Evolutionary conservation across 2,113 vertebrate species (phyloP), one percentile per base, ranked within the genome.

Genomic region (Bettongia penicillata): DNA sequence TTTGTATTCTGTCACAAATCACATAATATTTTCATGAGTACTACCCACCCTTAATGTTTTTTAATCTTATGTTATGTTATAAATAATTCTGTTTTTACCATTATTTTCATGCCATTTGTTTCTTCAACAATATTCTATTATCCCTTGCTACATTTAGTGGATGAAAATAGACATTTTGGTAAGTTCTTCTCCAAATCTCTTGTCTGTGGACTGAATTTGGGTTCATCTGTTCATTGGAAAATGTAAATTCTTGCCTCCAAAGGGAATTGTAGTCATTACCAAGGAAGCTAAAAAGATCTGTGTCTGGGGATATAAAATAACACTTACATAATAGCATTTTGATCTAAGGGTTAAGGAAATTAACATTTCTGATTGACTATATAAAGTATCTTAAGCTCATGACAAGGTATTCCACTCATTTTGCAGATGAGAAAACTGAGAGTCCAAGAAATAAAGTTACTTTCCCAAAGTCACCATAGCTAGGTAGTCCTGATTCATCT

Each of bases 81-180:
- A 96, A 96, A 94, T 95, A 92, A 57, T 95, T 96, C 43, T 92
- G 55, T 96, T 96, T 98, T 91, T 49, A 94, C 77, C 92, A 91
- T 94, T 90, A 95, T 90, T 94, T 96, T 96, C 61, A 95, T 91
- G 95, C 48, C 92, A 51, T 97, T 96, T 97, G 91, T 93, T 92
- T 91, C 97, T 96, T 96, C 84, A 96, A 43, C 77, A 90, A 24
- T 93, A 91, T 91, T 53, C 95, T 55, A 96, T 95, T 55, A 95
- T 53, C 77, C 94, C 90, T 96, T 97, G 90, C 52, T 93, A 95
- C 92, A 95, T 92, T 97, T 97, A 93, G 94, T 52, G 92, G 96
- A 97, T 96, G 90, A 95, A 57, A 94, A 96, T 94, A 96, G 2
- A 11, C 50, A 90, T 97, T 94, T 89, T 48, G 16, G 23, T 77